phyloP scores from a whole-genome alignment of 2,888 invertebrate genomes.

The Plebejus argus region DNA sequence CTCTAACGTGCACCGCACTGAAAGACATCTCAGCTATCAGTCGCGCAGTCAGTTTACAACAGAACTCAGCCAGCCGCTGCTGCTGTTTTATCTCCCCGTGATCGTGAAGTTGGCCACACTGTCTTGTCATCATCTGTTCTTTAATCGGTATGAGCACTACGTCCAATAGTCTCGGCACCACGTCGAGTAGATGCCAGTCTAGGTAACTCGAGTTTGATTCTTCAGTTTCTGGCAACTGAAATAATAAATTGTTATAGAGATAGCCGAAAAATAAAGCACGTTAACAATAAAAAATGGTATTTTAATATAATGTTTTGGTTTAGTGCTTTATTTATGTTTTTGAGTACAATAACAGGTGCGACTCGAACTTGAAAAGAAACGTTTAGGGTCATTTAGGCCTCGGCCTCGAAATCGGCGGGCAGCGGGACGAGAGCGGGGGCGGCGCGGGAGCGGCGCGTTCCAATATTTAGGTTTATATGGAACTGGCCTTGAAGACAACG shows the following conservation, averaged over 20 bases:
- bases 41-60: constrained; percentile 89
- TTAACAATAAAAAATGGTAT: too few species aligned
- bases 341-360: background rate
- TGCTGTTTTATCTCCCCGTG: constrained; percentile 76
- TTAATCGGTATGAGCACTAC: constrained; percentile 90
- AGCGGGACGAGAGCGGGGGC: too few species aligned
- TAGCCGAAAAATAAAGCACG: too few species aligned
- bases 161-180: constrained; percentile 89
- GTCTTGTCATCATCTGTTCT: constrained; percentile 73
- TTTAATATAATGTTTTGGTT: background rate
- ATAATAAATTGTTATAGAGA: constrained; percentile 1
- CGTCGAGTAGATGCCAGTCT: constrained; percentile 88
- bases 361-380: background rate
- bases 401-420: too few species aligned
- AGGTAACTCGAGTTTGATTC: constrained; percentile 52
- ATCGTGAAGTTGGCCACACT: constrained; percentile 69
- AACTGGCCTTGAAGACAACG: too few species aligned
- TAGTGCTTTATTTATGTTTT: background rate
- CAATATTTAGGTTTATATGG: too few species aligned
- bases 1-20: constrained; percentile 59
- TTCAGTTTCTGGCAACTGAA: constrained; percentile 52
- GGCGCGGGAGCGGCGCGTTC: too few species aligned
- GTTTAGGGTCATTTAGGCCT: too few species aligned
- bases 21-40: constrained; percentile 91
- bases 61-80: constrained; percentile 83